These are phyloP conservation scores for Dasysyrphus tricinctus DNA, from an alignment of 2,888 invertebrate species.

Conservation along the genomic window DNA sequence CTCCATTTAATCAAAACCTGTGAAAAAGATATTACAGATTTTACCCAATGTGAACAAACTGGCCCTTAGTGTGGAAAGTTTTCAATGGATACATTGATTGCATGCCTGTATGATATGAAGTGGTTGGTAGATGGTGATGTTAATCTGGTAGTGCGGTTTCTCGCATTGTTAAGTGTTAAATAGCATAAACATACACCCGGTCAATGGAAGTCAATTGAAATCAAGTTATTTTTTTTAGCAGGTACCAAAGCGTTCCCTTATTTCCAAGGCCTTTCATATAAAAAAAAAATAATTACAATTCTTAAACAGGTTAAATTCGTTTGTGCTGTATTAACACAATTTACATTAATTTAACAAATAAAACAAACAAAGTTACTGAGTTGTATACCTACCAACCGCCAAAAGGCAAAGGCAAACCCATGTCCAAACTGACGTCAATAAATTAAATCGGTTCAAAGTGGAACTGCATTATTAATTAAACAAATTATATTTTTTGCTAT, in stretches of 20 bases:
- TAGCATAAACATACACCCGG: background rate
- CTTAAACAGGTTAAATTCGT: background rate
- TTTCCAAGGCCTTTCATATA: background rate
- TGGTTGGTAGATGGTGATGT: too few species aligned
- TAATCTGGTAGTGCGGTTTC: background rate
- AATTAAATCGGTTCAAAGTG: conserved; percentile 2
- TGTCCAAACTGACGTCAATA: background rate
- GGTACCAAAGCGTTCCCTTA: background rate
- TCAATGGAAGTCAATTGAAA: background rate
- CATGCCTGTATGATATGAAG: background rate
- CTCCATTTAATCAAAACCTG: too few species aligned
- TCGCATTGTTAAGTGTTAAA: background rate
- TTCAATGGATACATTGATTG: too few species aligned
- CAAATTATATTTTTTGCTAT: background rate
- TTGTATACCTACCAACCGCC: too few species aligned
- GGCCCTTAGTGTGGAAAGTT: too few species aligned
- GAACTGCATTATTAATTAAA: conserved; percentile 1
- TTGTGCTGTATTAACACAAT: background rate
- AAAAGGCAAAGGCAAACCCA: background rate
- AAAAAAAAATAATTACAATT: background rate
- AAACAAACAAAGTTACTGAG: background rate
- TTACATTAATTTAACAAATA: background rate
- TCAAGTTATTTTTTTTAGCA: background rate
- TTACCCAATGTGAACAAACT: too few species aligned
- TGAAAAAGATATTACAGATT: too few species aligned